Evolutionary conservation across 2,888 invertebrate genomes (phyloP).

Genomic region (Oscheius sp.): DNA sequence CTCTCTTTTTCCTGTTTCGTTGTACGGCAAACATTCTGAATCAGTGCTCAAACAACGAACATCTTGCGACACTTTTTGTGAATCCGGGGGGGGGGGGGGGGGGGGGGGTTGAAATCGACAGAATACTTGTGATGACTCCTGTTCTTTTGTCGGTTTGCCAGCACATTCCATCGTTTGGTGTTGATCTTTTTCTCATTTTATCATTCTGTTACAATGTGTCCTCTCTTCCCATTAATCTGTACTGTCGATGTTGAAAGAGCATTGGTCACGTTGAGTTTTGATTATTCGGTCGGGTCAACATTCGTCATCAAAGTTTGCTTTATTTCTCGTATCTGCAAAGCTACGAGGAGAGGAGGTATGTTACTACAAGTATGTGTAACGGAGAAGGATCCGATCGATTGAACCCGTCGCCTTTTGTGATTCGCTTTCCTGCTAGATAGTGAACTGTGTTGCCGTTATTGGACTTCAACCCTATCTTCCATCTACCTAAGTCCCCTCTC

Average conservation of each 20-base stretch:
- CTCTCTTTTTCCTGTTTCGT: neutral
- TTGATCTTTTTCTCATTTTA: neutral
- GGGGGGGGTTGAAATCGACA: too few relatives aligned
- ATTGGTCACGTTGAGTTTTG: neutral
- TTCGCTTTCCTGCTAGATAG: neutral
- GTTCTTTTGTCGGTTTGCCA: too few relatives aligned
- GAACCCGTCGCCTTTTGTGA: neutral
- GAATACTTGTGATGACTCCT: too few relatives aligned
- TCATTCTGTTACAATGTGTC: neutral
- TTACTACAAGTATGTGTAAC: too few relatives aligned
- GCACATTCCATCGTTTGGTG: too few relatives aligned
- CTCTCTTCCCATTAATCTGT: neutral
- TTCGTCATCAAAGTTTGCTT: neutral
- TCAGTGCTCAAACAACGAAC: neutral
- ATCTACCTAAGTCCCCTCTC: neutral
- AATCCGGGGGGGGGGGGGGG: neutral
- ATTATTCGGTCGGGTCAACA: neutral
- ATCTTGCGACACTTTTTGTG: neutral
- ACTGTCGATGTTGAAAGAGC: neutral
- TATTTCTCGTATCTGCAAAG: too few relatives aligned
- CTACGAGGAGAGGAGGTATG: too few relatives aligned
- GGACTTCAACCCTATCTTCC: neutral
- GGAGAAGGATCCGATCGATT: neutral
- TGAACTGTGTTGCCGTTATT: neutral
- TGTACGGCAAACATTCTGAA: slow-evolving; percentile 1